phyloP scores from a whole-genome alignment of 37 sponge, comb jelly and placozoan species.

The Ianthella basta region DNA sequence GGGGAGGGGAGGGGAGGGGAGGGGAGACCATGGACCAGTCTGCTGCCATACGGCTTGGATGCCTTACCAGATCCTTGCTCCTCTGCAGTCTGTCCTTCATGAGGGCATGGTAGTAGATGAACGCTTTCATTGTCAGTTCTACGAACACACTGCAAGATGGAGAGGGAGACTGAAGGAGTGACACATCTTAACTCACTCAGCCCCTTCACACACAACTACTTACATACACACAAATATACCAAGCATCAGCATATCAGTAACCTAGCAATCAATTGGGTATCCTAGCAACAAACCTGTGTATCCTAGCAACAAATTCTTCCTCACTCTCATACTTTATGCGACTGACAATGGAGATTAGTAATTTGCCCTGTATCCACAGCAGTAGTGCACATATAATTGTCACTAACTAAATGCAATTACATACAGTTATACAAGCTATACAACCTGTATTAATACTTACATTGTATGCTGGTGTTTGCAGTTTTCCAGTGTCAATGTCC shows the following conservation, averaged over 20 bases:
- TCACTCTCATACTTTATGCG: constrained; percentile 35
- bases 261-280: constrained; percentile 43
- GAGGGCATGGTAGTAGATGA: constrained; percentile 54
- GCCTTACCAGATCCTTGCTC: not conserved
- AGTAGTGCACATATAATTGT: not conserved
- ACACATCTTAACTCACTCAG: too few species aligned
- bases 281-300: constrained; percentile 54
- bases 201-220: too few species aligned
- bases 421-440: not conserved
- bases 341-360: not conserved
- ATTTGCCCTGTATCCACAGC: not conserved
- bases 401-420: not conserved
- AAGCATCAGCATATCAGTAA: too few species aligned
- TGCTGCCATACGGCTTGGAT: too few species aligned
- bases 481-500: constrained; percentile 58
- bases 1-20: not conserved
- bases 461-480: constrained; percentile 59
- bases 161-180: not conserved
- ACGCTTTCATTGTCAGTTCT: constrained; percentile 61
- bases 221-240: too few species aligned
- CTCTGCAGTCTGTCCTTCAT: not conserved
- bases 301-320: constrained; percentile 45
- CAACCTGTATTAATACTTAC: constrained; percentile 36
- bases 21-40: not conserved
- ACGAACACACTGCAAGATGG: constrained; percentile 46